Evolutionary conservation across 2,888 invertebrate genomes (phyloP).

Genomic region (Schrankia costaestrigalis): DNA sequence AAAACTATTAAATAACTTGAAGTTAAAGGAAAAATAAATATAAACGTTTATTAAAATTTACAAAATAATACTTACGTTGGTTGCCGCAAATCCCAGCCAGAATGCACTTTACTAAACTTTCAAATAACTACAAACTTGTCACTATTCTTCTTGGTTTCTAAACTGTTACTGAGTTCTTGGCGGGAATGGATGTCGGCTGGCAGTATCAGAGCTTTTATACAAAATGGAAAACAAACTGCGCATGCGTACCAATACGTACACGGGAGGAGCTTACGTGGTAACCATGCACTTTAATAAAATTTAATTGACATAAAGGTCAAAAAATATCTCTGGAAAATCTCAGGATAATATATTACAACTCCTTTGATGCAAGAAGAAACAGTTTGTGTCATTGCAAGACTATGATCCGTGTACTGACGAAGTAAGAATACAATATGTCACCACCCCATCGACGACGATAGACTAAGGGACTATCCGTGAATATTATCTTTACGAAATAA

Average conservation of each 20-base stretch:
- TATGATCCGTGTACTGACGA: no score
- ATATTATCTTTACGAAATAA: no score
- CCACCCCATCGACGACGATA: no score
- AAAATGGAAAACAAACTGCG: constrained; percentile 30
- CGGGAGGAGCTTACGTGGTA: constrained; percentile 43
- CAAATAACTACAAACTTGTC: constrained; percentile 32
- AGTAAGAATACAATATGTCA: no score
- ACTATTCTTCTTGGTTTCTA: constrained; percentile 16
- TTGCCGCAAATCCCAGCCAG: constrained; percentile 28
- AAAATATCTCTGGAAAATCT: no score
- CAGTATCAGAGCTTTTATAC: constrained; percentile 55
- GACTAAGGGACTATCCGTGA: no score
- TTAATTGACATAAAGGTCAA: constrained; percentile 40
- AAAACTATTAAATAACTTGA: no score
- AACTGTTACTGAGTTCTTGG: constrained; percentile 36
- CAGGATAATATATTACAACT: no score
- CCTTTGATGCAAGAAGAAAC: no score
- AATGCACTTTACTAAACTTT: constrained; percentile 50
- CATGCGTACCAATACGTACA: constrained; percentile 47
- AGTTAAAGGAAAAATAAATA: no score
- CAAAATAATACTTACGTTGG: constrained; percentile 38
- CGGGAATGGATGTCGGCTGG: constrained; percentile 53
- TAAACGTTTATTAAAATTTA: neutral
- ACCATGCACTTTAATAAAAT: constrained; percentile 42
- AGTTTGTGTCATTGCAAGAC: no score